Evolutionary conservation across 92 coral and sea anemone species (phyloP), one percentile per base, ranked within the genome.

Genomic region (Zoanthus solanderi): DNA sequence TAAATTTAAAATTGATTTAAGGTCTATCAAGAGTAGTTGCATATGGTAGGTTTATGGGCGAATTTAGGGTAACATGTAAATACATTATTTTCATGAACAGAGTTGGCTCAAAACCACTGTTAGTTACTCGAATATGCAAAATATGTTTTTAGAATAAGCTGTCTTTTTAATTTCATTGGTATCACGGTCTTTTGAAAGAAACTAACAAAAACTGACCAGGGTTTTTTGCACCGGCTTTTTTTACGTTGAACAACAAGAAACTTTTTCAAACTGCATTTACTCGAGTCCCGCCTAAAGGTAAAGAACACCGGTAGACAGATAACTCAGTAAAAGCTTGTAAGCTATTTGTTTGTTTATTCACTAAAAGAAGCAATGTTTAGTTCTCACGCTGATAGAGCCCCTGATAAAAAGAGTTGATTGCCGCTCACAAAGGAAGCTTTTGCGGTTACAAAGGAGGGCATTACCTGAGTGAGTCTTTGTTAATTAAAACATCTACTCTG

Each of bases 341-440:
- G 66, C 65, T 77, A 66, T 53, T 53, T 77, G 67, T 53, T 77
- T 54, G 63, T 77, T 54, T 77, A 54, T 54, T 29, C 68, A 34
- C 23, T 77, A 16, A 77, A 54, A 53, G 67, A 53, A 77, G 47
- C 1, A 47, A 77, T 77, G 82, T 54, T 77, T 77, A 9, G 82
- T 77, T 77, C 82, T 77, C 82, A 77, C 82, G 82, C 75, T 44
- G 82, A 77, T 77, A 77, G 31, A 77, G 53, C 29, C 10, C 29
- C 14, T 30, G 44, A 76, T 48, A 76, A 29, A 76, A 28, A 53
- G 67, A 56, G 37, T 1, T 11, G 7, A 32, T 23, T 17, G 66
- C 68, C 80, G 42, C 65, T 15, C 15, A 52, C 17, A 76, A 76
- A n/a, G 37, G 63, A 76, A 60, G 82, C 82, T 45, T 53, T 77